Evolutionary conservation across 1,140 invertebrate genomes (phyloP).

Genomic region (Anastrepha ludens): DNA sequence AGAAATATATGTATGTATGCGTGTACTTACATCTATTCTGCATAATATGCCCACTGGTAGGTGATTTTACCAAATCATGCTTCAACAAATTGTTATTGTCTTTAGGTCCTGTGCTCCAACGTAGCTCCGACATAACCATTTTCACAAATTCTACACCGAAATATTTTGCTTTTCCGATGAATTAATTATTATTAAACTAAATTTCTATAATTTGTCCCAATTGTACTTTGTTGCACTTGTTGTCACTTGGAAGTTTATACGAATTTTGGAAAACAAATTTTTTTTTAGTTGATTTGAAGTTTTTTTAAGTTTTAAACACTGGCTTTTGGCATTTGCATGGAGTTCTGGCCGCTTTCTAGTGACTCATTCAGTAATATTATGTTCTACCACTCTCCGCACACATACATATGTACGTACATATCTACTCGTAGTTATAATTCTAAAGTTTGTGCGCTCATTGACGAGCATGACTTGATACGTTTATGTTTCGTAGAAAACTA

Average conservation of each 20-base stretch:
- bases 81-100: slow-evolving; percentile 71
- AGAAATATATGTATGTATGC: neutral
- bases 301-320: neutral
- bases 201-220: neutral
- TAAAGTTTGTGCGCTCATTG: neutral
- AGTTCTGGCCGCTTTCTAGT: too few relatives aligned
- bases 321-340: too few relatives aligned
- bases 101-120: slow-evolving; percentile 71
- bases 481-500: slow-evolving; percentile 29
- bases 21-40: slow-evolving; percentile 72
- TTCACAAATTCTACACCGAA: slow-evolving; percentile 60
- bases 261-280: neutral
- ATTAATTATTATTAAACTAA: slow-evolving; percentile 22
- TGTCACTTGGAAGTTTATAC: neutral
- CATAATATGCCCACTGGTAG: slow-evolving; percentile 70
- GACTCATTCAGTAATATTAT: too few relatives aligned
- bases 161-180: slow-evolving; percentile 16
- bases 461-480: neutral
- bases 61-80: slow-evolving; percentile 70
- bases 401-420: neutral
- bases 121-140: slow-evolving; percentile 74
- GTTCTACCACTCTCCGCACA: neutral
- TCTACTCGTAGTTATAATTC: neutral
- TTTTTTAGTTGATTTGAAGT: neutral
- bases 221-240: neutral